Percentiles rank a stretch among this genome's conserved stretches.
Conservation (phyloP, 2,888 invertebrate species). For the Melanostoma scalare region DNA sequence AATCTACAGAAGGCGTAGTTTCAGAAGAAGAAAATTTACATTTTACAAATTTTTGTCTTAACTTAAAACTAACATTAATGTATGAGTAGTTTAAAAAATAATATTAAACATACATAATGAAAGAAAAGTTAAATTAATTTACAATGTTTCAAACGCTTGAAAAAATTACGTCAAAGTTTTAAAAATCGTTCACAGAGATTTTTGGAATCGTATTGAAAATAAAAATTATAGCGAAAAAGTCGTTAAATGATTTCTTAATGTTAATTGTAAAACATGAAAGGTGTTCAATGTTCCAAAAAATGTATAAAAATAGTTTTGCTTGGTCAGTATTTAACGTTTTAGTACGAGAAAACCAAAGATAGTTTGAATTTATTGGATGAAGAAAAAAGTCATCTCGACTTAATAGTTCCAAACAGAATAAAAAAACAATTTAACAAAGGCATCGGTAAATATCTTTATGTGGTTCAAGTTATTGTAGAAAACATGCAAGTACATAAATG, state of each 20-base stretch:
- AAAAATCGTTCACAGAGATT: conserved; percentile 21
- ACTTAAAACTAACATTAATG: conserved; percentile 31
- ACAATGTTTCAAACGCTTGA: conserved; percentile 62
- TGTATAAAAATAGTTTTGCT: no score
- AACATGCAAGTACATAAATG: no score
- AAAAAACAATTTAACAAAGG: no score
- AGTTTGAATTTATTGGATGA: no score
- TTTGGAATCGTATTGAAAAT: not conserved
- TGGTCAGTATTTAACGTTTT: no score
- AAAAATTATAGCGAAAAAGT: no score
- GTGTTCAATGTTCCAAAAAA: no score
- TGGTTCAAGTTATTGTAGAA: no score
- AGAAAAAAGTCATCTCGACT: no score
- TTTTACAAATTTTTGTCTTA: conserved; percentile 34
- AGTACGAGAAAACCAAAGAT: no score
- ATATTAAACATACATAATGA: conserved; percentile 35
- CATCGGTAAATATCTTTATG: no score
- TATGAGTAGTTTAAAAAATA: conserved; percentile 25
- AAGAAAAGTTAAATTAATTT: conserved; percentile 40
- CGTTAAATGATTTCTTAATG: not conserved
- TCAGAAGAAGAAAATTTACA: conserved; percentile 48
- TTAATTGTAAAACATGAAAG: not conserved
- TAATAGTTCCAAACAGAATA: no score
- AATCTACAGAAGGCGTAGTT: conserved; percentile 69
- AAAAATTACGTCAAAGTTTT: conserved; percentile 47